A percentile compares a stretch with the other conserved stretches of the same genome.
phyloP scores from a whole-genome alignment of 2,113 vertebrate genomes.

The Australoheros scitulus region DNA sequence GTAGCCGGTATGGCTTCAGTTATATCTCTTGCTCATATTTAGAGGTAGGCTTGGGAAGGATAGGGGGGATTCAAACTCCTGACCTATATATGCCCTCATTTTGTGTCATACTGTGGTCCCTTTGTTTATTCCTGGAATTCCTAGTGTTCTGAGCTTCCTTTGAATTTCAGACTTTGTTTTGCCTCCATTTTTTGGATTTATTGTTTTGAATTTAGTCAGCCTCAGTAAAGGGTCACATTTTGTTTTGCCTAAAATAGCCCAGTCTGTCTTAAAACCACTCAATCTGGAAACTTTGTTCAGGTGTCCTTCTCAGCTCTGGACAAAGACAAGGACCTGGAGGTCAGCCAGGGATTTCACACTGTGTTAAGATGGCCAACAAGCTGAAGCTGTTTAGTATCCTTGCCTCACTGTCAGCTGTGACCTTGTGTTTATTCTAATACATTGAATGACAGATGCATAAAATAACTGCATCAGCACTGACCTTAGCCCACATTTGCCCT shows the following conservation, averaged over 20 bases:
- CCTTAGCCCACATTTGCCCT: not conserved
- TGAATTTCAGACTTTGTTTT: not conserved
- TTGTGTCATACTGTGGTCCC: not conserved
- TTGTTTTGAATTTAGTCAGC: not conserved
- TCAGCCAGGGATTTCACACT: not conserved
- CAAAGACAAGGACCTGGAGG: not conserved
- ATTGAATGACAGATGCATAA: not conserved
- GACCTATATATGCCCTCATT: no score
- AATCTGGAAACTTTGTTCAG: not conserved
- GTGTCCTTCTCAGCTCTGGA: not conserved
- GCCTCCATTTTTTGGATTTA: not conserved
- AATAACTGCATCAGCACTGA: not conserved
- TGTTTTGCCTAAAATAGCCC: not conserved
- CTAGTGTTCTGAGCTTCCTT: not conserved
- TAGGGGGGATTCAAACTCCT: no score
- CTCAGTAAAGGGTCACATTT: not conserved
- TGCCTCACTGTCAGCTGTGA: not conserved
- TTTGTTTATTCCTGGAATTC: not conserved
- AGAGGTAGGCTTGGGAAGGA: no score
- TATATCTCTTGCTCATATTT: no score
- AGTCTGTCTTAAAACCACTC: not conserved
- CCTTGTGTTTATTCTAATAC: not conserved
- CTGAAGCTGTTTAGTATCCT: not conserved
- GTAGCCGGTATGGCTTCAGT: no score
- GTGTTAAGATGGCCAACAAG: not conserved